Conservation (phyloP, 53 echinoderm and acorn worm species). For the Mesocentrotus franciscanus region DNA sequence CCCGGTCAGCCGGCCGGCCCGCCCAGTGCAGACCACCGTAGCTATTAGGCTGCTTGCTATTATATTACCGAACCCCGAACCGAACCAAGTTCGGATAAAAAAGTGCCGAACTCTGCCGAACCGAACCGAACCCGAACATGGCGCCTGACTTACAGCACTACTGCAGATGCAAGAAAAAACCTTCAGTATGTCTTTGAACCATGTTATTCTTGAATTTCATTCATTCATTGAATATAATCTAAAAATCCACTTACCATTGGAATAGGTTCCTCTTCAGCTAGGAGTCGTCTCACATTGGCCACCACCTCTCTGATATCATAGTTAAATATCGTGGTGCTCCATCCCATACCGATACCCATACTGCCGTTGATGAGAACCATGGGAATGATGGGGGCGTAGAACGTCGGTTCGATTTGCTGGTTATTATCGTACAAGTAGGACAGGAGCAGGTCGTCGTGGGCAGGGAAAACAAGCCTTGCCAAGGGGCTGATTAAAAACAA, state of each 20-base stretch:
- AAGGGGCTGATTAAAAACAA: slow-evolving; percentile 72
- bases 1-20: too few relatives aligned
- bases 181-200: too few relatives aligned
- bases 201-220: not conserved
- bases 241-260: slow-evolving; percentile 81
- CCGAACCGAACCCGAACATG: too few relatives aligned
- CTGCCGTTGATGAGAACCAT: slow-evolving; percentile 94
- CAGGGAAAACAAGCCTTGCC: slow-evolving; percentile 80
- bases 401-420: slow-evolving; percentile 91
- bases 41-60: too few relatives aligned
- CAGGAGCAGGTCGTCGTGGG: slow-evolving; percentile 79
- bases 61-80: too few relatives aligned
- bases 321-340: slow-evolving; percentile 96
- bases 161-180: too few relatives aligned
- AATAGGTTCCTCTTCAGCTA: slow-evolving; percentile 87
- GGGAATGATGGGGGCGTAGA: slow-evolving; percentile 97
- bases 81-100: too few relatives aligned
- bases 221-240: not conserved
- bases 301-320: slow-evolving; percentile 89
- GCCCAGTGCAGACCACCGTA: too few relatives aligned
- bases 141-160: too few relatives aligned
- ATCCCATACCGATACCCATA: slow-evolving; percentile 97
- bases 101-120: too few relatives aligned
- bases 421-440: slow-evolving; percentile 88
- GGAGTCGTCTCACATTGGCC: slow-evolving; percentile 76